Evolutionary conservation across 2,888 invertebrate species (phyloP).

Genomic region (Celastrina argiolus): DNA sequence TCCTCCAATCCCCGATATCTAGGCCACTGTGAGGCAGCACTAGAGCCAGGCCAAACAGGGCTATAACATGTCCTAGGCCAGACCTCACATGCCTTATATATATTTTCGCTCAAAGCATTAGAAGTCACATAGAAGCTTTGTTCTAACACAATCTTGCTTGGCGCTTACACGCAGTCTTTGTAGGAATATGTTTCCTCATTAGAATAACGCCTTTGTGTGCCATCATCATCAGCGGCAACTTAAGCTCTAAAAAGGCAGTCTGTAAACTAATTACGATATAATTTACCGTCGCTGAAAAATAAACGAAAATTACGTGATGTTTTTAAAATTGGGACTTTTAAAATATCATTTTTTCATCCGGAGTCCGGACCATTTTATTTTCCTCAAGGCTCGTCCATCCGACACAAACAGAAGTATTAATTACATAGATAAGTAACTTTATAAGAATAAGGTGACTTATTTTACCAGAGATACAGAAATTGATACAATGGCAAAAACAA

Average conservation of each 20-base stretch:
- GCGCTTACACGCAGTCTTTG: not conserved
- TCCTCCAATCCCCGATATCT: not conserved
- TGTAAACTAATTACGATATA: no score
- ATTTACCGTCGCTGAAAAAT: no score
- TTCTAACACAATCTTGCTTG: not conserved
- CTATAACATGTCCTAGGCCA: not conserved
- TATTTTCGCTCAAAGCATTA: slow-evolving; percentile 12
- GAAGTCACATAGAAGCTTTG: slow-evolving; percentile 20
- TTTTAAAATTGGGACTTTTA: no score
- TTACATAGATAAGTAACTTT: not conserved
- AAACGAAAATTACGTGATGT: no score
- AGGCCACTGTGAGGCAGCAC: not conserved
- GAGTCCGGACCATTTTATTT: not conserved
- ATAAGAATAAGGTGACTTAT: no score
- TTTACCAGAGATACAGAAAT: no score
- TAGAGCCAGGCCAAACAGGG: not conserved
- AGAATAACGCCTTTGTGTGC: not conserved
- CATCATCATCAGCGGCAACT: not conserved
- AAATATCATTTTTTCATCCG: no score
- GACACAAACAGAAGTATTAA: not conserved
- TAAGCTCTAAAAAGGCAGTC: no score
- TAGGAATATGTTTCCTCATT: not conserved
- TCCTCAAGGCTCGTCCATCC: not conserved
- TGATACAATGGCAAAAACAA: no score
- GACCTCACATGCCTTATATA: not conserved